These are phyloP conservation scores for Marcusenius ussheri DNA, from an alignment of 2,113 vertebrate species.

Conservation along the genomic window DNA sequence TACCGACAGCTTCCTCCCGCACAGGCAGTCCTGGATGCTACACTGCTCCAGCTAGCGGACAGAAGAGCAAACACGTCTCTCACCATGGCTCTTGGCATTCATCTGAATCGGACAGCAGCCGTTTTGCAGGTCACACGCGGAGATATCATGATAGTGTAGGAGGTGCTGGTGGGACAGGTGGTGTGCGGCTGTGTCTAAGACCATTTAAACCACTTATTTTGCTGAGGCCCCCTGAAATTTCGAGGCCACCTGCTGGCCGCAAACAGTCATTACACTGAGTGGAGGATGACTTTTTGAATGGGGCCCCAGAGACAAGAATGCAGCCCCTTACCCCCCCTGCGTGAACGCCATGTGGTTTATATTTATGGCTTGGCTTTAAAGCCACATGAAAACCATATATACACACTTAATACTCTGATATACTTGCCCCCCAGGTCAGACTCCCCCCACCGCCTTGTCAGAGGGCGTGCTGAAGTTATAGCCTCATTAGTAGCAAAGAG, in stretches of 20 bases:
- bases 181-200: not conserved
- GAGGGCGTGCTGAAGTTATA: not conserved
- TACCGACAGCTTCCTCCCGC: constrained; percentile 69
- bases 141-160: not conserved
- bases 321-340: not conserved
- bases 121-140: not conserved
- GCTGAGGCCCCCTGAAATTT: not conserved
- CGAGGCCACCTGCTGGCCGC: not conserved
- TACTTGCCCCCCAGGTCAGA: not conserved
- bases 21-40: constrained; percentile 71
- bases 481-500: not conserved
- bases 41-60: constrained; percentile 66
- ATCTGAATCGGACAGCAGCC: not conserved
- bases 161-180: not conserved
- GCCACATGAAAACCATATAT: not conserved
- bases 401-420: not conserved
- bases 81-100: not conserved
- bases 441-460: not conserved
- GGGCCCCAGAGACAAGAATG: not conserved
- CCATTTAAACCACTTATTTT: not conserved
- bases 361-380: not conserved
- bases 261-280: not conserved
- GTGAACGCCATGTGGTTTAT: not conserved
- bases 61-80: constrained; percentile 30
- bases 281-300: not conserved